Evolutionary conservation across 2,888 invertebrate species (phyloP).

Genomic region (Melinaea menophilus): DNA sequence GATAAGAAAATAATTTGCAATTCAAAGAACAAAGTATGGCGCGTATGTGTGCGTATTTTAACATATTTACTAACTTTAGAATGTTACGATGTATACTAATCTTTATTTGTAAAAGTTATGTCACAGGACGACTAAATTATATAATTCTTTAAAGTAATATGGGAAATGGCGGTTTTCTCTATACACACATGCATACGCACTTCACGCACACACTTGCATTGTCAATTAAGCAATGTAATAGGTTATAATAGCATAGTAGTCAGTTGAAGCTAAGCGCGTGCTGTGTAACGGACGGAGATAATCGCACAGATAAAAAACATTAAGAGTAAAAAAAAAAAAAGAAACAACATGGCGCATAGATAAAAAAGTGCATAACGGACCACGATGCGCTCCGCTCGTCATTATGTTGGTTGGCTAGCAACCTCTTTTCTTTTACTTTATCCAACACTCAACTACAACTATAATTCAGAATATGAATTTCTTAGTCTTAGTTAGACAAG

Average conservation of each 20-base stretch:
- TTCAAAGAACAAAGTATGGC: not conserved
- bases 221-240: conserved; percentile 25
- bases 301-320: conserved; percentile 64
- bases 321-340: conserved; percentile 18
- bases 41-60: not conserved
- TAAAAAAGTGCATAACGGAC: conserved; percentile 69
- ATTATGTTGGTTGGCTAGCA: conserved; percentile 44
- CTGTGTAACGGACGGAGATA: conserved; percentile 62
- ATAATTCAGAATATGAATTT: too few species aligned
- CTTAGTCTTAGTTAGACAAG: too few species aligned
- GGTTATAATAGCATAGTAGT: conserved; percentile 12
- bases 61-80: not conserved
- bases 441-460: too few species aligned
- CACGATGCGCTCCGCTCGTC: conserved; percentile 63
- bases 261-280: conserved; percentile 25
- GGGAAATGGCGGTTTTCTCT: too few species aligned
- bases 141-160: too few species aligned
- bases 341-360: conserved; percentile 43
- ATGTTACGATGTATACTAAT: not conserved
- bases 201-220: conserved; percentile 17
- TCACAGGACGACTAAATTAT: too few species aligned
- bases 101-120: too few species aligned
- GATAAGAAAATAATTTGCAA: conserved; percentile 5
- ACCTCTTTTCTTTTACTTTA: not conserved
- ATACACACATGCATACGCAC: not conserved